These are phyloP conservation scores for Sylvia atricapilla DNA, from an alignment of 2,113 vertebrate genomes.

Conservation along the genomic window DNA sequence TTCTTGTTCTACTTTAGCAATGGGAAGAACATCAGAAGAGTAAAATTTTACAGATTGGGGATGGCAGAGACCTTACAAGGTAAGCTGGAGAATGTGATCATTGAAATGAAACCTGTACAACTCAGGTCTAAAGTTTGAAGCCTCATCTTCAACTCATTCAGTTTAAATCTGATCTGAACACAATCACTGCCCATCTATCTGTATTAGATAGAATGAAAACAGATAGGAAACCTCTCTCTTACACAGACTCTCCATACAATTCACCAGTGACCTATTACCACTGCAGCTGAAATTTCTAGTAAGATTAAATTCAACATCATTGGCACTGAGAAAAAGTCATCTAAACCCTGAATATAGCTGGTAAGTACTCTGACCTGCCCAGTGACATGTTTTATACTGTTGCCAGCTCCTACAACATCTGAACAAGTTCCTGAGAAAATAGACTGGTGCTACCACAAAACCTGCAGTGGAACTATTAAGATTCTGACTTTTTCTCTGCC, in stretches of 20 bases:
- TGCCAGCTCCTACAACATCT: neutral
- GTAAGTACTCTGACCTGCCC: neutral
- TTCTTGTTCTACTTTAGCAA: neutral
- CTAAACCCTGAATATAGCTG: neutral
- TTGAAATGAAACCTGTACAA: neutral
- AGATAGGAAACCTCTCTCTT: neutral
- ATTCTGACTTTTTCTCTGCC: neutral
- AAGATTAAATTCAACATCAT: neutral
- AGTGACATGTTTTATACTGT: neutral
- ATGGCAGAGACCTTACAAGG: neutral
- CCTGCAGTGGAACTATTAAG: neutral
- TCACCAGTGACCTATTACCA: neutral
- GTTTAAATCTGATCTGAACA: neutral
- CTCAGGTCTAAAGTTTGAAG: neutral
- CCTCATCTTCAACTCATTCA: neutral
- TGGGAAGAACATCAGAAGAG: rapidly evolving
- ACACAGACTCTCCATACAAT: neutral
- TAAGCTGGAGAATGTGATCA: neutral
- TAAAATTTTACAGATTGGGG: neutral
- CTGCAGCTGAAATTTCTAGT: neutral
- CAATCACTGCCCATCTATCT: neutral
- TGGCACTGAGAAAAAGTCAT: neutral
- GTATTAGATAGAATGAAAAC: neutral
- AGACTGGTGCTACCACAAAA: neutral
- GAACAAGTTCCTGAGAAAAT: neutral